These are phyloP conservation scores for Furcula furcula DNA, from an alignment of 2,888 invertebrate species.

Conservation along the genomic window DNA sequence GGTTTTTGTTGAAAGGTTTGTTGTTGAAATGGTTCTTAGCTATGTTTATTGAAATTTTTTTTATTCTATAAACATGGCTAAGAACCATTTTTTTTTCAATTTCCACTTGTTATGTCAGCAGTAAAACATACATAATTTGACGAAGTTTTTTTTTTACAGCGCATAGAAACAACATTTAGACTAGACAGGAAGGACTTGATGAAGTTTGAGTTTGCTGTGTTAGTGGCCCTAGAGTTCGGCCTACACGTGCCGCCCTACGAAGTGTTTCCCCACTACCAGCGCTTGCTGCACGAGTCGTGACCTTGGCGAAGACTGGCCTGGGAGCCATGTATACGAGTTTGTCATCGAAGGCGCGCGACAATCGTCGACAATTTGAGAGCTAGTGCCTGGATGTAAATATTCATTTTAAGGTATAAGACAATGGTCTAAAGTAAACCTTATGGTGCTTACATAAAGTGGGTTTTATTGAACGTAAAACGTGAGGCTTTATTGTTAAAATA, in stretches of 20 bases:
- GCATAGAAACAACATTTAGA: slow-evolving; percentile 94
- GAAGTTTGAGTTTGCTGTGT: slow-evolving; percentile 95
- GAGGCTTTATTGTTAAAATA: too few species aligned
- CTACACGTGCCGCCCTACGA: slow-evolving; percentile 95
- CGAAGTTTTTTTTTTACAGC: slow-evolving; percentile 71
- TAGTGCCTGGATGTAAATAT: slow-evolving; percentile 49
- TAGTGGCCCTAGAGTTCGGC: slow-evolving; percentile 97
- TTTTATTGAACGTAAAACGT: too few species aligned
- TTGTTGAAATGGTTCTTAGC: too few species aligned
- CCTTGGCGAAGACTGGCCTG: slow-evolving; percentile 61
- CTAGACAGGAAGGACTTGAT: slow-evolving; percentile 95
- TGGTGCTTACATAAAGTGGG: too few species aligned
- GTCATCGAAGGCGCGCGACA: slow-evolving; percentile 54
- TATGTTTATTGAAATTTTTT: too few species aligned
- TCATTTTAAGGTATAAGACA: too few species aligned
- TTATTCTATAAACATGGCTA: too few species aligned
- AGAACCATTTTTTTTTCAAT: too few species aligned
- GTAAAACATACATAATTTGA: not conserved
- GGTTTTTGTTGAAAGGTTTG: too few species aligned
- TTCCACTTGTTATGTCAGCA: too few species aligned
- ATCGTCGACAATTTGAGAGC: slow-evolving; percentile 59
- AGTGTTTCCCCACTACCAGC: slow-evolving; percentile 97
- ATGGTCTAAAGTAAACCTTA: too few species aligned
- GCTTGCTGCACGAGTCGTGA: slow-evolving; percentile 96
- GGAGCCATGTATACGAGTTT: slow-evolving; percentile 43